These are phyloP conservation scores for Panthera tigris DNA, from an alignment of 2,113 vertebrate genomes.

Conservation along the genomic window DNA sequence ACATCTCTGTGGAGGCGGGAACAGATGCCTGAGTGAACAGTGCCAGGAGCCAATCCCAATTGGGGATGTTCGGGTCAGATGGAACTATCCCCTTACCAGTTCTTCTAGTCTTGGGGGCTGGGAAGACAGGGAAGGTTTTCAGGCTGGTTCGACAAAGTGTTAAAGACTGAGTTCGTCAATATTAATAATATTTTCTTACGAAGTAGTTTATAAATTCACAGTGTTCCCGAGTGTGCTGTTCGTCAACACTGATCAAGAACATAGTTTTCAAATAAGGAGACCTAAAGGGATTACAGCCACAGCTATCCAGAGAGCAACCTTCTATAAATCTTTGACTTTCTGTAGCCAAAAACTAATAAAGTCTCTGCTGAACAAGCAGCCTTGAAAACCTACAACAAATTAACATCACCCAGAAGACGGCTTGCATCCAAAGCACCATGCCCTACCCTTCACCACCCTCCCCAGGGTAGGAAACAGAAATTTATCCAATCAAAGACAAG, in stretches of 20 bases:
- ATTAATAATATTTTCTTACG: neutral
- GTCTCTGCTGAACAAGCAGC: neutral
- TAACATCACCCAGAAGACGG: neutral
- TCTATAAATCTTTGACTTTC: neutral
- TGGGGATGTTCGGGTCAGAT: neutral
- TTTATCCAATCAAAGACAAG: neutral
- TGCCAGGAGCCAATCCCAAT: neutral
- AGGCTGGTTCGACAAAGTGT: neutral
- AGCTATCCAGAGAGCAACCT: neutral
- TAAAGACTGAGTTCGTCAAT: neutral
- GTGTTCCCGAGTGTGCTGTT: neutral
- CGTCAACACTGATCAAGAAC: neutral
- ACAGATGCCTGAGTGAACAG: neutral
- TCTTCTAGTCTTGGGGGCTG: neutral
- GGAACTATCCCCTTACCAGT: neutral
- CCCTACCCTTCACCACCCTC: neutral
- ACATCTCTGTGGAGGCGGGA: neutral
- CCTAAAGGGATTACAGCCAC: neutral
- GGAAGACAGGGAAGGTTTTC: neutral
- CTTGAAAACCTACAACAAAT: neutral
- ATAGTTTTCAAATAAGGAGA: neutral
- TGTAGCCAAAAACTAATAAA: neutral
- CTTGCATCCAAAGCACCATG: neutral
- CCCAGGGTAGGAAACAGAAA: neutral
- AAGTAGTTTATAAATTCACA: neutral